A percentile compares a stretch with the other conserved stretches of the same genome.
phyloP scores from a whole-genome alignment of 2,797 vertebrate species.

The Iguana delicatissima region DNA sequence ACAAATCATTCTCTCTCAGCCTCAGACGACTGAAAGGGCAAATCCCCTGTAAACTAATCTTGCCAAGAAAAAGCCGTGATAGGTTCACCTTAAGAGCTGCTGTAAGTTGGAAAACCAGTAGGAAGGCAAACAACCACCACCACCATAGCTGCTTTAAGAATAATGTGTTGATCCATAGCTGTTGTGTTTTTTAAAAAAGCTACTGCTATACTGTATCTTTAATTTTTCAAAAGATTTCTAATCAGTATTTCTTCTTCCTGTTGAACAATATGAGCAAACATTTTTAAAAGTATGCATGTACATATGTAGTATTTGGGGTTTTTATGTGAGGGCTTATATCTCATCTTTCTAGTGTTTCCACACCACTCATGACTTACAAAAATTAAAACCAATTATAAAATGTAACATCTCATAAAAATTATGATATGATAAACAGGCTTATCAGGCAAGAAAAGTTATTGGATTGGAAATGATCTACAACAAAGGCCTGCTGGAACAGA shows the following conservation, averaged over 20 bases:
- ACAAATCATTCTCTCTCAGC: too few species aligned
- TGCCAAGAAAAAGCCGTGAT: too few species aligned
- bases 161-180: neutral
- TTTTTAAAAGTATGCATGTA: neutral
- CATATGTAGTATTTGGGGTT: neutral
- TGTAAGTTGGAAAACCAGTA: too few species aligned
- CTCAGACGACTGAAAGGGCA: too few species aligned
- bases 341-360: neutral
- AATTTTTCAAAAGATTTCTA: neutral
- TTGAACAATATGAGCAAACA: neutral
- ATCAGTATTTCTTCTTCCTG: neutral
- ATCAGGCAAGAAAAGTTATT: neutral
- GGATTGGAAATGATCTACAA: neutral
- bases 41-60: too few species aligned
- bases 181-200: too few species aligned
- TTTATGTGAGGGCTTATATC: neutral
- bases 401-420: neutral
- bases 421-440: neutral
- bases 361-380: neutral
- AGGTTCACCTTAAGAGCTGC: too few species aligned
- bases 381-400: conserved; percentile 3
- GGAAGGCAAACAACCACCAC: too few species aligned
- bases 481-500: neutral
- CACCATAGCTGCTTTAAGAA: neutral
- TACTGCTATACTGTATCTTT: neutral